These are phyloP conservation scores for Cyclopterus lumpus DNA, from an alignment of 2,797 vertebrate species.

Conservation along the genomic window DNA sequence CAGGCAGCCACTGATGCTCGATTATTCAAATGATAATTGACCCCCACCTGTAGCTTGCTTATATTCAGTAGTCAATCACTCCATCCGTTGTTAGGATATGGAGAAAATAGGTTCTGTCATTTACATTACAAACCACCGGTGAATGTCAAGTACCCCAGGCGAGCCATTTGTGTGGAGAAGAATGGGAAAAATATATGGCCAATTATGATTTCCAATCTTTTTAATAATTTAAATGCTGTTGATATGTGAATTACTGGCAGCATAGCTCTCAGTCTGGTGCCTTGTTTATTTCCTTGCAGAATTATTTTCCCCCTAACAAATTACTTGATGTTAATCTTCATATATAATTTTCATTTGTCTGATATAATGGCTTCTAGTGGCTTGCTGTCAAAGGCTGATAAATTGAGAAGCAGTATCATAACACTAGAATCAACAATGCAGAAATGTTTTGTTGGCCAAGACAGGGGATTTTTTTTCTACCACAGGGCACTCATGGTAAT, in stretches of 20 bases:
- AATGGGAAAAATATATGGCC: conserved; percentile 90
- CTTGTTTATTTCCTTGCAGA: conserved; percentile 73
- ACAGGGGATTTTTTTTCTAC: conserved; percentile 35
- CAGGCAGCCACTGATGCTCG: conserved; percentile 91
- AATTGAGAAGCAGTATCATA: conserved; percentile 82
- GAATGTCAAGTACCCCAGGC: conserved; percentile 94
- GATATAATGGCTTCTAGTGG: conserved; percentile 82
- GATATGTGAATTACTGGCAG: conserved; percentile 84
- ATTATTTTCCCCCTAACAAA: conserved; percentile 83
- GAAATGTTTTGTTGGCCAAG: conserved; percentile 74
- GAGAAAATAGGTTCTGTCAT: conserved; percentile 93
- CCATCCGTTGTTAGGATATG: conserved; percentile 97
- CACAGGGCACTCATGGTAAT: conserved; percentile 73
- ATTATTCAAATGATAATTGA: conserved; percentile 99
- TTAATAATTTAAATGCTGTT: conserved; percentile 89
- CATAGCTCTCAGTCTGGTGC: conserved; percentile 72
- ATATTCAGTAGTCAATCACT: conserved; percentile 98
- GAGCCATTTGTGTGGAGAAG: conserved; percentile 86
- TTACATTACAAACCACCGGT: conserved; percentile 97
- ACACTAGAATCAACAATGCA: conserved; percentile 76
- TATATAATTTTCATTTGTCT: conserved; percentile 85
- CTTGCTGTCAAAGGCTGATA: conserved; percentile 83
- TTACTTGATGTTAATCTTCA: conserved; percentile 86
- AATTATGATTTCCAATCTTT: conserved; percentile 91
- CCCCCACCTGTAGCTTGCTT: conserved; percentile 97